Conservation (phyloP, 2,113 vertebrate species). For the Apaloderma vittatum region DNA sequence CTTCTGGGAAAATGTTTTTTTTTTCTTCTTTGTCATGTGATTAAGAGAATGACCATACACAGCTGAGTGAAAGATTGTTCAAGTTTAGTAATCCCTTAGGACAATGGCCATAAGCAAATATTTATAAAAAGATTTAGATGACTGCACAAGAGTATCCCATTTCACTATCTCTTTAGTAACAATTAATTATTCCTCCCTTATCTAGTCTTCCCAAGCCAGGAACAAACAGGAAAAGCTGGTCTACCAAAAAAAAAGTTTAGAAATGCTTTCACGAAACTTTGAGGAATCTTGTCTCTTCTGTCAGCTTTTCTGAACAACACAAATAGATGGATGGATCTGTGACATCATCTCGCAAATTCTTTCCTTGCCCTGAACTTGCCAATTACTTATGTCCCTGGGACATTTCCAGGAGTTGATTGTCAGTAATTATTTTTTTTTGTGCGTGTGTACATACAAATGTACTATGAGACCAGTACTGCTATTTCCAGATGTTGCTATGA, state of each 20-base stretch:
- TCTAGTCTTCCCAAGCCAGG: background rate
- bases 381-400: background rate
- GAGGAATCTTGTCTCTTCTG: background rate
- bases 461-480: background rate
- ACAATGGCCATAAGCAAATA: background rate
- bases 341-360: background rate
- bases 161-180: background rate
- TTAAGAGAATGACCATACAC: background rate
- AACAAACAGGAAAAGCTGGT: background rate
- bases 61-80: background rate
- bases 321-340: background rate
- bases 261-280: background rate
- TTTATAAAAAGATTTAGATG: background rate
- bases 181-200: background rate
- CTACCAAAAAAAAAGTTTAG: background rate
- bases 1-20: background rate
- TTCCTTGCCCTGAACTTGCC: background rate
- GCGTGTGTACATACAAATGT: background rate
- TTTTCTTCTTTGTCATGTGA: background rate
- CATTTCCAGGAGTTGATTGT: background rate
- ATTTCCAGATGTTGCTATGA: background rate
- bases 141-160: background rate
- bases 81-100: background rate
- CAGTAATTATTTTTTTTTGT: background rate
- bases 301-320: background rate